phyloP scores from a whole-genome alignment of 2,797 vertebrate species.

The Cyclopterus lumpus region DNA sequence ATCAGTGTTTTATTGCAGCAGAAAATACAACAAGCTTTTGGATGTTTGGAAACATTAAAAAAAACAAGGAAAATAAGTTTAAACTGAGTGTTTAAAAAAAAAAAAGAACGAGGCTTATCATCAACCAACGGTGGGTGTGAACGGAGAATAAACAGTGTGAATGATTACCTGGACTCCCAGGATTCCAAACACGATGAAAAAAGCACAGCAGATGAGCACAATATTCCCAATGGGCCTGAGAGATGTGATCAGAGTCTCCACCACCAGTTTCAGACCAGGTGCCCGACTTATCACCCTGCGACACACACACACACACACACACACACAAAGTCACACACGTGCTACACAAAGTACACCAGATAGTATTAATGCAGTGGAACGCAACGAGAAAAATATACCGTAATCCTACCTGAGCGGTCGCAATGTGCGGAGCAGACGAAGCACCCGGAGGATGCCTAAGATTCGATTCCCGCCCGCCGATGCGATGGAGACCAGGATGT shows the following conservation, averaged over 20 bases:
- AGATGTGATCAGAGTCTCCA: constrained; percentile 96
- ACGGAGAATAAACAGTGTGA: constrained; percentile 12
- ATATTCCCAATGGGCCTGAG: constrained; percentile 95
- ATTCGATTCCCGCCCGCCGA: constrained; percentile 93
- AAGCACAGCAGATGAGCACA: constrained; percentile 94
- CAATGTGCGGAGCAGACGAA: constrained; percentile 93
- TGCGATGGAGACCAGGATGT: constrained; percentile 95
- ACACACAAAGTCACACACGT: constrained; percentile 3
- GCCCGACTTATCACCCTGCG: constrained; percentile 95
- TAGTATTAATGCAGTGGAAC: not conserved
- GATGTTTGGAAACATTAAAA: constrained; percentile 28
- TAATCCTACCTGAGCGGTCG: constrained; percentile 90
- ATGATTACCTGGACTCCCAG: constrained; percentile 93
- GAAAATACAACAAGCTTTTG: constrained; percentile 40
- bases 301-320: constrained; percentile 21
- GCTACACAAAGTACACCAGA: constrained; percentile 7
- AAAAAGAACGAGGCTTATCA: constrained; percentile 22
- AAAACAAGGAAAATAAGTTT: constrained; percentile 22
- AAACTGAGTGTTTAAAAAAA: constrained; percentile 6
- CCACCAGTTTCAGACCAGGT: constrained; percentile 94
- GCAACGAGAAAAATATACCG: not conserved
- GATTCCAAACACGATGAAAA: constrained; percentile 97
- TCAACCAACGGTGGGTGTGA: constrained; percentile 5
- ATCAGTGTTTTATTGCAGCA: constrained; percentile 43
- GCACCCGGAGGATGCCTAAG: constrained; percentile 92